Base-by-base conservation (phyloP, 1,140 invertebrate species). In the Ooceraea biroi region DNA sequence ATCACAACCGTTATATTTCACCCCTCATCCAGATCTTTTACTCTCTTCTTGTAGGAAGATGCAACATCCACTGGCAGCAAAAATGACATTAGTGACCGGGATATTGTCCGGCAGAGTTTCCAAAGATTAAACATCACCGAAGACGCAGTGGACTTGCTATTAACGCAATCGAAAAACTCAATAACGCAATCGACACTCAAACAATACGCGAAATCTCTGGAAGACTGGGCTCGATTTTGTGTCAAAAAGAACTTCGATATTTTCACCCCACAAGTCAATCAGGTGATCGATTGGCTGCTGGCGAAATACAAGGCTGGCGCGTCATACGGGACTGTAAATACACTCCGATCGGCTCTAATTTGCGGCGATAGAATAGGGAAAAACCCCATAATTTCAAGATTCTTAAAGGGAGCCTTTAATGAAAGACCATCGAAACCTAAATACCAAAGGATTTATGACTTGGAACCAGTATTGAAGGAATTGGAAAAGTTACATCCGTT, bases 401-500 rank as follows among this genome's bases (percentile, higher is more conserved):
- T 73, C 0, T 30, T 73, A 11, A 73, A 25, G 12, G 55, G 25
- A 0, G 14, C 50, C 0, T 77, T 60, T 10, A 27, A 27, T 1
- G 0, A 19, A 1, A 61, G 22, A 41, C 55, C 71, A 17, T 30
- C 71, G 1, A 73, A 57, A 27, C 52, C 55, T 22, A 73, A 60
- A 11, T 73, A 73, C 25, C 10, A 52, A 30, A 19, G 14, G 2
- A 73, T 57, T 17, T 73, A 41, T 17, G 71, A 73, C 44, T 11
- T 36, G 17, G 71, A 50, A 1, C 27, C 57, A 2, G 22, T 73
- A 14, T 14, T 73, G 0, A n/a, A 73, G 14, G 30, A 58, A 8
- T 30, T 55, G 11, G 55, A 52, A 5, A 55, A 11, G 7, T 10
- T 73, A n/a, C 11, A 58, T 22, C 41, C 63, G 0, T 58, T 25